Evolutionary conservation across 2,797 vertebrate species (phyloP).

Genomic region (Oophaga sylvatica): DNA sequence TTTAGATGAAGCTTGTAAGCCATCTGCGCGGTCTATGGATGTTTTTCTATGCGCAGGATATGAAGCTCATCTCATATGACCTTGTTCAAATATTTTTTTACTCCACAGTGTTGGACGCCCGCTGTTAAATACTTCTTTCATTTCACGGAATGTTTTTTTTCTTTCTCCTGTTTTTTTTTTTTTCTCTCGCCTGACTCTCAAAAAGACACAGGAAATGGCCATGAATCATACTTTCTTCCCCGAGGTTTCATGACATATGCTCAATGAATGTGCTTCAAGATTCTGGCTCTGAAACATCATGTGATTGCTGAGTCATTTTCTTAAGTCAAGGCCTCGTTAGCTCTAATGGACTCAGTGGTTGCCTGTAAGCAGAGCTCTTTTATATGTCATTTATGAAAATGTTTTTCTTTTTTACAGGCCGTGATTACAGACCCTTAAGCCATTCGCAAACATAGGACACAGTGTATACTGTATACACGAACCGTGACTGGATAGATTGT

Average conservation of each 20-base stretch:
- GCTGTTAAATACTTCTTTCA: slow-evolving; percentile 59
- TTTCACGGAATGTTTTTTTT: slow-evolving; percentile 54
- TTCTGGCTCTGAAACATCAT: slow-evolving; percentile 64
- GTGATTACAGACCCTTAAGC: slow-evolving; percentile 34
- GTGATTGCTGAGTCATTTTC: slow-evolving; percentile 71
- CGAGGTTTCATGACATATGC: slow-evolving; percentile 66
- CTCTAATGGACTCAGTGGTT: slow-evolving; percentile 63
- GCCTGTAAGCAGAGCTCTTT: slow-evolving; percentile 51
- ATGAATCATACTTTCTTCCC: slow-evolving; percentile 67
- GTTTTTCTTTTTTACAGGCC: slow-evolving; percentile 38
- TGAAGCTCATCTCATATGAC: slow-evolving; percentile 62
- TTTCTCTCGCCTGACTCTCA: background rate
- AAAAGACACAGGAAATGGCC: slow-evolving; percentile 64
- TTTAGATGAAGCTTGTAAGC: slow-evolving; percentile 55
- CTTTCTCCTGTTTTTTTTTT: background rate
- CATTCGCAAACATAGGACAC: slow-evolving; percentile 35
- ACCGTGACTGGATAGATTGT: slow-evolving; percentile 28
- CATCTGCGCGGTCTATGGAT: slow-evolving; percentile 59
- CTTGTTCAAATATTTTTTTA: slow-evolving; percentile 60
- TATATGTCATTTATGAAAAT: slow-evolving; percentile 51
- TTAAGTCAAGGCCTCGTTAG: slow-evolving; percentile 68
- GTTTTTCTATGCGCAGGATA: slow-evolving; percentile 62
- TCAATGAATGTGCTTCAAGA: slow-evolving; percentile 64
- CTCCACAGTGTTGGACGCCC: slow-evolving; percentile 42
- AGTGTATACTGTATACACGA: slow-evolving; percentile 1